Base-by-base conservation (phyloP, 1,140 invertebrate species). In the Rhopalosiphum padi region DNA sequence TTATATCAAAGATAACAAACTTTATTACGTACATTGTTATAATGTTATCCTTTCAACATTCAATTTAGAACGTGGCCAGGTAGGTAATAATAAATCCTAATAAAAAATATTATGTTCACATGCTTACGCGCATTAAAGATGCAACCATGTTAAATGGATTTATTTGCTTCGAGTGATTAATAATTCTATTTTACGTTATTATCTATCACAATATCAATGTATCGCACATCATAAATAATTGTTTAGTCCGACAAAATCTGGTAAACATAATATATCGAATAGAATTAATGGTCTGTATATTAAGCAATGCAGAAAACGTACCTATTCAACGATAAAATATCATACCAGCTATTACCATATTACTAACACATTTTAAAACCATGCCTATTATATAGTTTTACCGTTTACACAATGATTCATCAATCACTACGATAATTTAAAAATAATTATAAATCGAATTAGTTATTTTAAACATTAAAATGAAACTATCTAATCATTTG, bases 211-310 rank as follows among this genome's bases (percentile, higher is more conserved):
- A 11, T n/a, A 68, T 30, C 23, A 86, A 37, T 85, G 35, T 43
- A 85, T 85, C 30, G 3, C 41, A 87, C 43, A n/a, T 46, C 43
- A 51, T 48, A 88, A 88, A 88, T 88, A 51, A 88, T 48, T 87
- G 18, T 25, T 87, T 46, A 30, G 43, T 11, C 25, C 37, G 25
- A 35, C 46, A 88, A 35, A 88, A 88, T 88, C 22, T 51, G n/a
- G n/a, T 22, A 8, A 88, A 23, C 46, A 23, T 68, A n/a, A 23
- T 68, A n/a, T 9, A 88, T 15, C 30, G 23, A 48, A 88, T 46
- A 51, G 30, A 35, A 88, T 48, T 88, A 51, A 88, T 88, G 86
- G 46, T 7, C 86, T 51, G 83, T 85, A 43, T 85, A 43, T 85
- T 43, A 25, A 85, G 37, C 37, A 85, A 85, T 25, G 46, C n/a